Evolutionary conservation across 1,140 invertebrate genomes (phyloP), one percentile per base, ranked within the genome.

Genomic region (Trissolcus basalis): DNA sequence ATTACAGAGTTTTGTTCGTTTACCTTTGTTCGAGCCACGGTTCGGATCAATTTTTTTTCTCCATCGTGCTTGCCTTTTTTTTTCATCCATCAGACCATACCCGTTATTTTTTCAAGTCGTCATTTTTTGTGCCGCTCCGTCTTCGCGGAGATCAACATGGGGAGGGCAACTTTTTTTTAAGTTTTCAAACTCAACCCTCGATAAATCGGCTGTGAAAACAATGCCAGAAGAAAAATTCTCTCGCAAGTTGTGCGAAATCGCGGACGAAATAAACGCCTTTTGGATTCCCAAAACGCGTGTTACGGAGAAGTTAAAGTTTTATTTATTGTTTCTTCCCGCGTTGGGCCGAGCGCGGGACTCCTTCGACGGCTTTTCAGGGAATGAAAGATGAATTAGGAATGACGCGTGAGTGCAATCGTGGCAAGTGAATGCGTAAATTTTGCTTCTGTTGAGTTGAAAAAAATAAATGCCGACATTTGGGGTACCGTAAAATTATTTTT

Each of bases 181-280:
- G 19, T 27, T 56, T 71, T 63, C 39, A 71, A 71, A 58, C 56
- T 60, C 45, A 56, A 51, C 59, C 68, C 51, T 58, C 68, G 44
- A 71, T 71, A 71, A 71, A 71, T 71, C 51, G 36, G 45, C 10
- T 39, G 27, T 14, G 36, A 71, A 71, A 71, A 71, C 68, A 71
- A 71, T 63, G 51, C 59, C 2, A 27, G 19, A 27, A 27, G 19
- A 27, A 27, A 27, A 27, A 27, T 41, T 45, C 59, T 63, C 36
- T 50, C 53, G 19, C 59, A 51, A 64, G 58, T 59, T 72, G 68
- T 36, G 53, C 68, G 60, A 72, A 72, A 72, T 72, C 64, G 59
- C 47, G 63, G 59, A 71, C 63, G 63, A 71, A 71, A 71, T 63
- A 53, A 59, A 51, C 45, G 47, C 63, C 56, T 58, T 63, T 63